Conservation (phyloP, 2,113 vertebrate species). For the Lepidothrix coronata region DNA sequence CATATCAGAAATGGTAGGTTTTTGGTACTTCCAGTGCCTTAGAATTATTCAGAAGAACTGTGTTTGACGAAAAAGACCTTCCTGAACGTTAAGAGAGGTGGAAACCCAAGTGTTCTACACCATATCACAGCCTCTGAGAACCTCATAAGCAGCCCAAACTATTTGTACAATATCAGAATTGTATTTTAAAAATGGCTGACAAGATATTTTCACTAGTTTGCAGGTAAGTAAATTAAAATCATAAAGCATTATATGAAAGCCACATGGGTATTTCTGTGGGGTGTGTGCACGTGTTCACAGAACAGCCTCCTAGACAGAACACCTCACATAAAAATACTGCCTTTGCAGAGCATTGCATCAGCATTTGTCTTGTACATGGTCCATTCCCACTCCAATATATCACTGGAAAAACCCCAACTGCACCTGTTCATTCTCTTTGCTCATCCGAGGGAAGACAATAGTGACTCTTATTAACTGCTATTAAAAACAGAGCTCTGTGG, state of each 20-base stretch:
- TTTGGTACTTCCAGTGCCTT: neutral
- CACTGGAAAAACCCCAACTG: neutral
- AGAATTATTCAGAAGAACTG: neutral
- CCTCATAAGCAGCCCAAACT: neutral
- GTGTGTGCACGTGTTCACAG: rapidly evolving
- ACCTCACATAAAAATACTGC: neutral
- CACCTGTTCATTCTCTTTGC: neutral
- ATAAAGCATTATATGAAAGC: neutral
- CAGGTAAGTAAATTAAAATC: neutral
- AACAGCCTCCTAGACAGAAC: neutral
- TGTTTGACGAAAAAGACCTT: neutral
- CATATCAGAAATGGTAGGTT: rapidly evolving
- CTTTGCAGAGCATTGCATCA: neutral
- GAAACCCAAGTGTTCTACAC: neutral
- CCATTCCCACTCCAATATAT: neutral
- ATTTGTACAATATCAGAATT: neutral
- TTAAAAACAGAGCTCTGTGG: slow-evolving; percentile 30
- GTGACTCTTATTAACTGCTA: neutral
- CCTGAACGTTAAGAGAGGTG: neutral
- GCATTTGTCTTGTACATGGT: neutral
- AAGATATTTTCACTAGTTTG: neutral
- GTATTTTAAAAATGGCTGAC: neutral
- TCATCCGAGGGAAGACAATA: slow-evolving; percentile 30
- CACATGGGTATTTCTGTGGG: neutral
- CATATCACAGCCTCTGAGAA: neutral